A percentile compares a stretch with the other conserved stretches of the same genome.
These are phyloP conservation scores for Pardosa pseudoannulata DNA, from an alignment of 2,888 invertebrate species.

Conservation along the genomic window DNA sequence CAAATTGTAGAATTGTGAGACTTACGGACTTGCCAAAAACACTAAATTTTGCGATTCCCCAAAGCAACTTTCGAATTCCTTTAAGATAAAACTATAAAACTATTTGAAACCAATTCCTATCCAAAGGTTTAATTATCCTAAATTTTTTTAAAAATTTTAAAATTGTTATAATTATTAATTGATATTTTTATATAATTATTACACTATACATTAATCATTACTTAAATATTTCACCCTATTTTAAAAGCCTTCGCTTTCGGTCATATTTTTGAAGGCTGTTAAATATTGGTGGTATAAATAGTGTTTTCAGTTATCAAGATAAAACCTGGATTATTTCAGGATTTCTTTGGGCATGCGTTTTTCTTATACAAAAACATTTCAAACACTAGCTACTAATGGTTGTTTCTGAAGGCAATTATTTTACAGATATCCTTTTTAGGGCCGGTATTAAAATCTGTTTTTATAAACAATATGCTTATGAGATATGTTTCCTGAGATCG, in stretches of 20 bases:
- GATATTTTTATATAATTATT: no score
- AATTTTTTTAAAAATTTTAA: no score
- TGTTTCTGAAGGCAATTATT: neutral
- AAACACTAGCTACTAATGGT: conserved; percentile 43
- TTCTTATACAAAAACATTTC: conserved; percentile 43
- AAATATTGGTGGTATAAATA: conserved; percentile 45
- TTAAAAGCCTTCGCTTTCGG: conserved; percentile 51
- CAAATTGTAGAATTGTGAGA: no score
- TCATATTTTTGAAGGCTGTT: conserved; percentile 67
- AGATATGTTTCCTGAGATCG: no score
- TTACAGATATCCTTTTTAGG: neutral
- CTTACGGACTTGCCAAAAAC: no score
- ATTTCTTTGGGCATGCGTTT: conserved; percentile 27
- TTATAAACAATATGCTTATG: neutral
- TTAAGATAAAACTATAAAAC: no score
- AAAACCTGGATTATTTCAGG: conserved; percentile 42
- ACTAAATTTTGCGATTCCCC: no score
- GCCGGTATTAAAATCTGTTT: neutral
- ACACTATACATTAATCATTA: no score
- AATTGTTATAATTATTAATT: no score
- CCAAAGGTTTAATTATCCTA: no score
- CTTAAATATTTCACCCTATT: conserved; percentile 62
- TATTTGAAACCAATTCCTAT: no score
- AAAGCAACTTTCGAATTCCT: no score
- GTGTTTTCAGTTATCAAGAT: conserved; percentile 68